Base-by-base conservation (phyloP, 2,113 vertebrate species). In the Bucco capensis region DNA sequence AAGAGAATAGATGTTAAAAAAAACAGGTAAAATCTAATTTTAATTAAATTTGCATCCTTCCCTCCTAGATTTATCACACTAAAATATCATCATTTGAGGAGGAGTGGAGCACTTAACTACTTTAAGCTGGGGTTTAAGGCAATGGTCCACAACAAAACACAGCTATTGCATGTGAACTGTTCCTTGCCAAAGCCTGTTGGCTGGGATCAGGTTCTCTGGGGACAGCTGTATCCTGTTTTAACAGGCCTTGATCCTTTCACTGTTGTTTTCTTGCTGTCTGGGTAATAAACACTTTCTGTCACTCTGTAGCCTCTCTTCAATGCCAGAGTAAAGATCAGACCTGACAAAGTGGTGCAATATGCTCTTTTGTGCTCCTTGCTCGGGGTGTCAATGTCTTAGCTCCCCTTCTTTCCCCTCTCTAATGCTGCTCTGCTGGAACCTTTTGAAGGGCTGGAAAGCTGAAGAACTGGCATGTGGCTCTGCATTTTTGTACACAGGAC, bases 51-150 rank as follows among this genome's bases (percentile, higher is more conserved):
- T 90, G 15, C 51, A 67, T 40, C 30, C 5, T 31, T 65, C 82
- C 53, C 28, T 42, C 71, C 37, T 40, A 42, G 22, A 46, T 25
- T 44, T 67, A 67, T 37, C 77, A 73, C 81, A 65, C 47, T n/a
- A 44, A 92, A 58, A 42, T 76, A 76, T 42, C 88, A 56, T 49
- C 28, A 2, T 25, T 9, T 42, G 76, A 94, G 27, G 4, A 42
- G 57, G 37, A 94, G 72, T 11, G 5, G 65, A 89, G 82, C 71
- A 65, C 79, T 97, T 92, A 87, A 93, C 73, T 65, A 82, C 92
- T 92, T 89, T 94, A 96, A 97, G 87, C 84, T 89, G 89, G 94
- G 94, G 94, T 97, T 96, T 96, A 96, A n/a, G 92, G 89, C 94
- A 96, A 89, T 79, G 28, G 50, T 88, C 95, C 84, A 65, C 58